Base-by-base conservation (phyloP, 2,888 invertebrate genomes). In the Micoletzkya japonica region DNA sequence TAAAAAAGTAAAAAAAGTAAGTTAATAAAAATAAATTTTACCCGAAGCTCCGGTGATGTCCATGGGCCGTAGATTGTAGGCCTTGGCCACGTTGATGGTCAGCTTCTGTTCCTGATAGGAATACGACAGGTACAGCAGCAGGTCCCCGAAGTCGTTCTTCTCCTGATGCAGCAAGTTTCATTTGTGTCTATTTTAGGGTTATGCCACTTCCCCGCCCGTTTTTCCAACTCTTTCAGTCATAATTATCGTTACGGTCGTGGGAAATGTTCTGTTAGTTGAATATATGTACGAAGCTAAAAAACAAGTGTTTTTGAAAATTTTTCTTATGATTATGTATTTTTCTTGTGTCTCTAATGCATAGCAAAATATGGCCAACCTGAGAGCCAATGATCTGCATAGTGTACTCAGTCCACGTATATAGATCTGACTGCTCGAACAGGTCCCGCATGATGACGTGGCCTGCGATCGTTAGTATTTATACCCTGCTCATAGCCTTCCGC, bases 41-140 rank as follows among this genome's bases (percentile, higher is more conserved):
- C 93, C 93, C 81, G 93, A 94, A 37, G 93, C 92, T 78, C 94
- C 95, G 49, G 93, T 93, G 81, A 94, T 93, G 85, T 94, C 95
- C 91, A 94, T 94, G 37, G 94, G 93, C 86, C 93, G 91, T 26
- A 95, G 89, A 85, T 94, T 93, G 76, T 94, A 89, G 0, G 92
- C 94, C 87, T 95, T 95, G 78, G 95, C 92, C 56, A 95, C 90
- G 0, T 93, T 94, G 30, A 94, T 90, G 0, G 93, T 94, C 28
- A 95, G 89, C 34, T 94, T 90, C 24, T 93, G 94, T 32, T 94
- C 94, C 30, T 93, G 93, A 20, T 93, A 94, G 49, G 94, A 88
- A 87, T 94, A 95, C 81, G 94, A 93, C 67, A 95, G 88, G 0
- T 94, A 93, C 66, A 95, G 87, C 92, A 95, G 93, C 84, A 95